Evolutionary conservation across 2,797 vertebrate genomes (phyloP).

Genomic region (Cirrhinus molitorella): DNA sequence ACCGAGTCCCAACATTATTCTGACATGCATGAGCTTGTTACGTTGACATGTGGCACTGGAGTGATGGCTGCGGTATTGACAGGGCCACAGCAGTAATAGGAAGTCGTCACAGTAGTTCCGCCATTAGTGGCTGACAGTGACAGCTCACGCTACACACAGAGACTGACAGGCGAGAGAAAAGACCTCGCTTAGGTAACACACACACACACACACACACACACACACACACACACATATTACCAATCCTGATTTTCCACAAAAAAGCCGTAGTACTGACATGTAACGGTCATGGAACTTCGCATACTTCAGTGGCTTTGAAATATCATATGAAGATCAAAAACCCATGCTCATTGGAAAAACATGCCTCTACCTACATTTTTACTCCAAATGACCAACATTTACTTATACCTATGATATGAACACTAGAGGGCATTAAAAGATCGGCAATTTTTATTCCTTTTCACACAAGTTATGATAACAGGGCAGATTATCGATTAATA

Average conservation of each 20-base stretch:
- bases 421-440: constrained; percentile 24
- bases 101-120: constrained; percentile 78
- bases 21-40: constrained; percentile 73
- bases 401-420: background rate
- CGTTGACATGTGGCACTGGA: constrained; percentile 74
- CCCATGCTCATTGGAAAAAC: background rate
- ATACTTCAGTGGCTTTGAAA: background rate
- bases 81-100: constrained; percentile 84
- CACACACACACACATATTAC: constrained; percentile 35
- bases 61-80: constrained; percentile 80
- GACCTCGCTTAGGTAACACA: constrained; percentile 58
- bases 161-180: constrained; percentile 72
- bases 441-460: background rate
- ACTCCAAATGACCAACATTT: background rate
- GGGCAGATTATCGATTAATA: background rate
- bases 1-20: constrained; percentile 47
- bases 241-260: constrained; percentile 25
- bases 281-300: background rate
- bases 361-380: background rate
- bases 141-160: constrained; percentile 68
- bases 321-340: constrained; percentile 25
- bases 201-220: constrained; percentile 9
- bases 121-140: constrained; percentile 82
- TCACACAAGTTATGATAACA: background rate
- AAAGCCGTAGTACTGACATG: constrained; percentile 12